phyloP scores from a whole-genome alignment of 2,113 vertebrate genomes.

The Fukomys damarensis region DNA sequence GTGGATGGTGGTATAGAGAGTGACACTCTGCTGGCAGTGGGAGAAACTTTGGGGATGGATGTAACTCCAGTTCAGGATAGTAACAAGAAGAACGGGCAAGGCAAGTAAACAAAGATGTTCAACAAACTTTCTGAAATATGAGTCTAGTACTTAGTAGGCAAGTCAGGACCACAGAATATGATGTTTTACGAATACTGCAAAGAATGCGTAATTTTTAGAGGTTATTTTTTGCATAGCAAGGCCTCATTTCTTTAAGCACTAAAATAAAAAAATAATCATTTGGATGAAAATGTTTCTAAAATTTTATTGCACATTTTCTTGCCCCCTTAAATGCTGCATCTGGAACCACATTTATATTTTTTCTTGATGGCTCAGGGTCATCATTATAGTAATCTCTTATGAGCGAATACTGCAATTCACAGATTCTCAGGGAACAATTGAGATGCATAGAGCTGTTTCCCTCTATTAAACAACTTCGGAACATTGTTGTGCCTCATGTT shows the following conservation, averaged over 20 bases:
- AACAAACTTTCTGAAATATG: neutral
- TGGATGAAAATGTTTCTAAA: conserved; percentile 46
- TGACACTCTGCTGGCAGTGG: accelerated
- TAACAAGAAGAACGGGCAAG: neutral
- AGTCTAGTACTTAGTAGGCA: neutral
- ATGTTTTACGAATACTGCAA: conserved; percentile 26
- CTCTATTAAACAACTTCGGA: conserved; percentile 21
- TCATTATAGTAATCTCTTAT: conserved; percentile 38
- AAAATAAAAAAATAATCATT: conserved; percentile 32
- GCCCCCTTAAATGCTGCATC: conserved; percentile 48
- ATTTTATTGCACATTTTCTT: conserved; percentile 30
- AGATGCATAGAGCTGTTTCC: neutral
- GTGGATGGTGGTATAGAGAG: neutral
- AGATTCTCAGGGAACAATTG: neutral
- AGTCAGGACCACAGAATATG: neutral
- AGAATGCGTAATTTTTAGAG: conserved; percentile 44
- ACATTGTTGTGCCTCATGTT: conserved; percentile 32
- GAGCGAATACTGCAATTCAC: neutral
- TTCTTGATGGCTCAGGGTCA: conserved; percentile 58
- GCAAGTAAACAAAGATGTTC: neutral
- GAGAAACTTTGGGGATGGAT: neutral
- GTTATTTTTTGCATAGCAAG: neutral
- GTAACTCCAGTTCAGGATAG: neutral
- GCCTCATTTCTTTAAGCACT: conserved; percentile 21
- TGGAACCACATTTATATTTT: conserved; percentile 50